Evolutionary conservation across 2,888 invertebrate genomes (phyloP), one percentile per base, ranked within the genome.

Genomic region (Acleris holmiana): DNA sequence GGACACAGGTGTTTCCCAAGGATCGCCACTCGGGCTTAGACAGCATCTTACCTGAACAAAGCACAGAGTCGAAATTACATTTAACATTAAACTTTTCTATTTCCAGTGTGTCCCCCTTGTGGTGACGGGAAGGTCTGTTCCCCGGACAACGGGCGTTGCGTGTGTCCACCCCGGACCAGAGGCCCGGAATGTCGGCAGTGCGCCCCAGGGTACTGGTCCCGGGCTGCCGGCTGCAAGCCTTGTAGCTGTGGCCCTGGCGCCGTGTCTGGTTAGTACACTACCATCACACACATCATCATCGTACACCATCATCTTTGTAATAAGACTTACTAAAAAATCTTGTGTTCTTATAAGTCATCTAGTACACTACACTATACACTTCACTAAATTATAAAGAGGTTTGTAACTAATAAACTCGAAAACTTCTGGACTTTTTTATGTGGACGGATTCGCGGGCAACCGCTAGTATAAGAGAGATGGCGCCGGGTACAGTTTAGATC

Each of bases 101-200:
- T 70, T 65, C 0, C 85, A 96, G 96, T 93, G 46, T 98, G 98
- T 78, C 96, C 97, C 15, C 87, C 93, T 0, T 98, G 98, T 80
- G 94, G 94, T 61, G 95, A 96, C 25, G 98, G 98, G 6, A 97
- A 98, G 81, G 95, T 98, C 61, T 99, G 99, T 81, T 97, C 99
- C 76, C 95, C 96, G 0, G 93, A 95, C 70, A 97, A 96, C 57
- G 99, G 99, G 0, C 95, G 97, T 65, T 99, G 99, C 87, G 95
- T 97, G 66, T 99, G 99, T 79, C 99, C 99, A 4, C 95, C 95
- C 0, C 94, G 96, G 63, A 97, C 98, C 17, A 95, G 95, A 67
- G 99, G 99, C 7, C 93, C 95, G 13, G 94, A 94, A 35, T 99
- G 99, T 82, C 94, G 96, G 65, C 94, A 94, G 71, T 99, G 99